Evolutionary conservation across 1,140 invertebrate genomes (phyloP), one percentile per base, ranked within the genome.

Genomic region (Drosophila littoralis): DNA sequence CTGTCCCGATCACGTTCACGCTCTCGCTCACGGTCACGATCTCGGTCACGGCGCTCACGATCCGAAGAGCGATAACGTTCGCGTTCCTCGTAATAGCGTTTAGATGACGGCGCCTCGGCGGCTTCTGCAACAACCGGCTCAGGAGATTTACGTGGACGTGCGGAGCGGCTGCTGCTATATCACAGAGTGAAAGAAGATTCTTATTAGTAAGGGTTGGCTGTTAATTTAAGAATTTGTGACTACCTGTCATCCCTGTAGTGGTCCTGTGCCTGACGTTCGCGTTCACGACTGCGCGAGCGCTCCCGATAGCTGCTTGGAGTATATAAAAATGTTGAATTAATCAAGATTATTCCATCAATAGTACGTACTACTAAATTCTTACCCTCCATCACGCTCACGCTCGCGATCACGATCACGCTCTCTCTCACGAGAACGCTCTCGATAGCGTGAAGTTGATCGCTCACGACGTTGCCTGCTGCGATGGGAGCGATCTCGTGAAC

Each of bases 161-260:
- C 94, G 74, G 91, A 94, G 75, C 93, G 88, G 90, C 92, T 85
- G 90, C 93, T 93, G 91, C 93, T 90, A 92, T n/a, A 65, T 28
- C 67, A 64, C 6, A 57, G n/a, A 59, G 9, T 17, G n/a, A 1
- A 51, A 48, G n/a, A 1, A 51, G 38, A 10, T 40, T 15, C 36
- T 42, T 22, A 50, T 67, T 32, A 48, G 8, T 54, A 72, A 8
- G 4, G 40, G 13, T 9, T 36, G 2, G 46, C 8, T 6, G 1
- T 28, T 5, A 12, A 43, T 15, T 17, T 32, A 35, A 7, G 1
- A 45, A 17, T 40, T 33, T 38, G 0, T 12, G 67, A 92, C 93
- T 93, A 96, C 95, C 95, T 96, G 91, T 96, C 96, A 92, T 96
- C 96, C 54, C 96, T 93, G 92, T 95, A 96, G 89, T 96, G 94